phyloP scores from a whole-genome alignment of 2,113 vertebrate species.

The Lepus timidus region DNA sequence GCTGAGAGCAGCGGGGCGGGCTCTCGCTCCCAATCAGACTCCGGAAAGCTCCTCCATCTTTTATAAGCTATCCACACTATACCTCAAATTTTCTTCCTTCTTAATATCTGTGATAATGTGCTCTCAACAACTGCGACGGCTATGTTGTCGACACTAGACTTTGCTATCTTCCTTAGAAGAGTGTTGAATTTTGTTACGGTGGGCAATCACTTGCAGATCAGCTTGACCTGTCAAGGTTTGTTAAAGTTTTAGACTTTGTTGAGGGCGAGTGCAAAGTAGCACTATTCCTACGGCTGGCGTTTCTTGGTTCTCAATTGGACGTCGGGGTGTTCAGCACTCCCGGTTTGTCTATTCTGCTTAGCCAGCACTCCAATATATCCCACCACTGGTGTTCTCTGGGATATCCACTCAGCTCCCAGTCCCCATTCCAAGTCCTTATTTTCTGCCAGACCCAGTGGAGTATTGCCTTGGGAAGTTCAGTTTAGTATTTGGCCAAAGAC shows the following conservation, averaged over 20 bases:
- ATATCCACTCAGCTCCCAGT: background rate
- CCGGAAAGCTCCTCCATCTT: background rate
- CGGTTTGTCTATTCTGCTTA: background rate
- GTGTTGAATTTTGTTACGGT: background rate
- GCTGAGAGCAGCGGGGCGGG: no score
- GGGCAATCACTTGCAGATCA: background rate
- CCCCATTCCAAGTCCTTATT: background rate
- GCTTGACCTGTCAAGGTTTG: background rate
- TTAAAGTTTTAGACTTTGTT: background rate
- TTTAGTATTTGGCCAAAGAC: background rate
- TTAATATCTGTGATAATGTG: background rate
- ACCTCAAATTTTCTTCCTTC: slow-evolving; percentile 10
- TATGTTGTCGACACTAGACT: slow-evolving; percentile 14
- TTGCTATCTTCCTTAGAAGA: slow-evolving; percentile 42
- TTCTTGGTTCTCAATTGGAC: slow-evolving; percentile 14
- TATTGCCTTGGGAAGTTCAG: background rate
- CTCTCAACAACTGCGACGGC: background rate
- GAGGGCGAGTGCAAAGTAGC: background rate
- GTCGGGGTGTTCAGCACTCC: background rate
- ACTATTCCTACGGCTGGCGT: background rate
- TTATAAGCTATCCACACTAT: background rate
- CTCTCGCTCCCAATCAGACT: background rate
- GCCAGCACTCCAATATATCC: background rate
- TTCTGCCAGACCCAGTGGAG: background rate
- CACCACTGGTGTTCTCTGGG: background rate